Evolutionary conservation across 2,113 vertebrate species (phyloP), one percentile per base, ranked within the genome.

Genomic region (Pseudopipra pipra): DNA sequence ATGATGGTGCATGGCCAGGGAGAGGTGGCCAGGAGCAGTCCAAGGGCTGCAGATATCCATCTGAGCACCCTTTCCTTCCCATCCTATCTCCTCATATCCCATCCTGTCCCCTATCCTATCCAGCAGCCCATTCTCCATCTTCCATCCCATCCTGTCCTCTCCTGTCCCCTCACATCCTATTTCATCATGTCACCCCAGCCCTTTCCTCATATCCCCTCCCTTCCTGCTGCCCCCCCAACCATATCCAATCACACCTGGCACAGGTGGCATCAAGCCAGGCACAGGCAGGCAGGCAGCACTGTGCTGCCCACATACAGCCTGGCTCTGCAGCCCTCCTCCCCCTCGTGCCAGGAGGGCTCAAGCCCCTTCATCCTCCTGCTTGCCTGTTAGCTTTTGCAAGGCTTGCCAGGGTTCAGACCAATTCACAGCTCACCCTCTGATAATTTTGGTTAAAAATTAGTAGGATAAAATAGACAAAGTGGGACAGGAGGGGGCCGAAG

Each of bases 1-100:
- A 23, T 2, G 3, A 2, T 4, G 25, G 25, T 3, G 11, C 5
- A 3, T 11, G 41, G 39, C 43, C 5, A 5, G 77, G 52, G 20
- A 30, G 19, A 46, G 46, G 27, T 2, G 3, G 46, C 4, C n/a
- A 52, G 56, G 43, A 71, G 56, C 25, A 89, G 30, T 33, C 30
- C 46, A 27, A 21, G 23, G 66, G 14, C 37, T 91, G 67, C 30
- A 41, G 33, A 17, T 27, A 17, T 21, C 43, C 23, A 30, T 18
- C 33, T 65, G 30, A 9, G 44, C 20, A 6, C 20, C 28, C 14
- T 7, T 58, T 47, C 47, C 25, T 14, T 61, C 23, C 28, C 41
- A 24, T 31, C 12, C 35, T 19, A 2, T 49, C 66, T n/a, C 49
- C 13, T 51, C 49, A 27, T 25, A 51, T 58, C 25, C 27, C 33